Conservation (phyloP, 2,797 vertebrate species). For the Pagetopsis macropterus region DNA sequence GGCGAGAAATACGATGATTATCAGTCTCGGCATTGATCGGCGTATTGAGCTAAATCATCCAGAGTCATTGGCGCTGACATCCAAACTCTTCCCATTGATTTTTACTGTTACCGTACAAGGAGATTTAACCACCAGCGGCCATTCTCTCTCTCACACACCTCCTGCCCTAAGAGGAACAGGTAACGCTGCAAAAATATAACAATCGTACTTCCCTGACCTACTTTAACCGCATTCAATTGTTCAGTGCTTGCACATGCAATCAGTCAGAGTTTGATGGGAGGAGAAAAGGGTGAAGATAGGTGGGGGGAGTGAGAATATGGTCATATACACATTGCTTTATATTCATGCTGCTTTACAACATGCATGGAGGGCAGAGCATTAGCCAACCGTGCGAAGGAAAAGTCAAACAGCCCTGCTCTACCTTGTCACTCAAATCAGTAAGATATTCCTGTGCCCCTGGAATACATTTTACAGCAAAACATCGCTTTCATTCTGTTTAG, state of each 20-base stretch:
- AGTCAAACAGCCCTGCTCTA: slow-evolving; percentile 39
- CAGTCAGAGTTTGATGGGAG: slow-evolving; percentile 19
- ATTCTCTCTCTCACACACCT: slow-evolving; percentile 3
- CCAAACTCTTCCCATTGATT: slow-evolving; percentile 73
- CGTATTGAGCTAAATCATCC: slow-evolving; percentile 65
- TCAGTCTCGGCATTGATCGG: slow-evolving; percentile 73
- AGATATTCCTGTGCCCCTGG: slow-evolving; percentile 28
- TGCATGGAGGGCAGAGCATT: slow-evolving; percentile 16
- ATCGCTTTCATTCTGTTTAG: slow-evolving; percentile 26
- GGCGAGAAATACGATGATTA: slow-evolving; percentile 69
- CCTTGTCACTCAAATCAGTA: slow-evolving; percentile 53
- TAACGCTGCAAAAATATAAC: slow-evolving; percentile 54
- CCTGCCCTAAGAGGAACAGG: slow-evolving; percentile 49
- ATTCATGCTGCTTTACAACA: slow-evolving; percentile 46
- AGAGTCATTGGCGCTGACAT: slow-evolving; percentile 67
- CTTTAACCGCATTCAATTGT: slow-evolving; percentile 45
- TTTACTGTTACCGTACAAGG: slow-evolving; percentile 58
- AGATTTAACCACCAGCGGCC: slow-evolving; percentile 44
- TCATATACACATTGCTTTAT: slow-evolving; percentile 30
- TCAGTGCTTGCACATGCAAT: slow-evolving; percentile 46
- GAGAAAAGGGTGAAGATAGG: slow-evolving; percentile 6
- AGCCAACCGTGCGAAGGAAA: slow-evolving; percentile 11
- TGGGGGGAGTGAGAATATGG: background rate
- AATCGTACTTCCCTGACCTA: slow-evolving; percentile 62
- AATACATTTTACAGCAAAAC: slow-evolving; percentile 47